These are phyloP conservation scores for Hipposideros armiger DNA, from an alignment of 2,113 vertebrate species.

Conservation along the genomic window DNA sequence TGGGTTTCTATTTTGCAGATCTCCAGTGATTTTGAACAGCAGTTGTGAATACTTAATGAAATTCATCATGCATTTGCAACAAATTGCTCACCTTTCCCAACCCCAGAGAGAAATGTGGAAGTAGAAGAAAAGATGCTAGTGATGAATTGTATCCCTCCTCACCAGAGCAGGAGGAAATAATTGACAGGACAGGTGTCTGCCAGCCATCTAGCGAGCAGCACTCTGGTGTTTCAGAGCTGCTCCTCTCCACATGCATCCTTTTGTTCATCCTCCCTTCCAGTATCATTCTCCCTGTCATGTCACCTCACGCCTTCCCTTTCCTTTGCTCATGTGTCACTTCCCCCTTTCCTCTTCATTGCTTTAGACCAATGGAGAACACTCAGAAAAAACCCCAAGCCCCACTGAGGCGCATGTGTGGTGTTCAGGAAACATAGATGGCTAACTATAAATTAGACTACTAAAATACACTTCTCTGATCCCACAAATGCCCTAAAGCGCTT, in stretches of 20 bases:
- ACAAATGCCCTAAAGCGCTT: not conserved
- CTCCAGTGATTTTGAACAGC: constrained; percentile 81
- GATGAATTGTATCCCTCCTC: constrained; percentile 66
- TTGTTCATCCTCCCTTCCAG: not conserved
- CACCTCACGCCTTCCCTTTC: not conserved
- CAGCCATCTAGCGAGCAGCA: not conserved
- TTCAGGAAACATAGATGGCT: not conserved
- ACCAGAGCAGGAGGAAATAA: constrained; percentile 27
- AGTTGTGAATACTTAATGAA: constrained; percentile 83
- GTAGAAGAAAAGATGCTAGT: constrained; percentile 18
- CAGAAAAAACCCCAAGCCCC: constrained; percentile 16
- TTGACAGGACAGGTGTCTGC: constrained; percentile 62
- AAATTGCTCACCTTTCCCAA: constrained; percentile 78
- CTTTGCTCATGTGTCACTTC: not conserved
- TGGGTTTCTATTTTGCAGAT: constrained; percentile 79
- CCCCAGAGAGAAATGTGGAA: constrained; percentile 70
- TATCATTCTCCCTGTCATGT: not conserved
- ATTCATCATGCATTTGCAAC: constrained; percentile 79
- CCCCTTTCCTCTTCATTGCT: not conserved
- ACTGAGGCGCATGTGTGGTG: not conserved
- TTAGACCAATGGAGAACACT: not conserved
- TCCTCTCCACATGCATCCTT: not conserved
- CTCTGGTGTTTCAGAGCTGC: not conserved
- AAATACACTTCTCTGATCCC: not conserved
- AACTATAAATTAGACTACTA: not conserved